Base-by-base conservation (phyloP, 2,797 vertebrate species). In the Acrossocheilus wenchowensis region DNA sequence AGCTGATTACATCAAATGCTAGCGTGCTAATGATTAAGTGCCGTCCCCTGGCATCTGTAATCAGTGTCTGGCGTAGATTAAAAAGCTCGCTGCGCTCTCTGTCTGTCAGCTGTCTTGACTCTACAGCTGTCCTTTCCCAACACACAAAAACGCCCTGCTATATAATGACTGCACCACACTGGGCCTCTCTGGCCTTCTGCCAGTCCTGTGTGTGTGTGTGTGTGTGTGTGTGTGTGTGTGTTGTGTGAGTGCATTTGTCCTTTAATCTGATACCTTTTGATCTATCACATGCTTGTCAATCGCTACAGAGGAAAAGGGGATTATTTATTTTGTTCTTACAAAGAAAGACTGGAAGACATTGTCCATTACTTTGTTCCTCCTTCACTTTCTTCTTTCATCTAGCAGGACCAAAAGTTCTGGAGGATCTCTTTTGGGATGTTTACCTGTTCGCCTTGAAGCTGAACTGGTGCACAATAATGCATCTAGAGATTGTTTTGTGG, bases 51-150 rank as follows among this genome's bases (percentile, higher is more conserved):
- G 93, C 95, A 95, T 95, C 95, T 96, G 94, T 96, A 96, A 96
- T 96, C 94, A 96, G 93, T 54, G 94, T 95, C 95, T 95, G 94
- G 93, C 86, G 87, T 92, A 94, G 94, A 95, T 96, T 94, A 95
- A 95, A 95, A 94, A 95, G 94, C 94, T 91, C 71, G 90, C 89
- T 91, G 87, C 89, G 82, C 90, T 93, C 91, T 93, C 92, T 95
- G 95, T 94, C 94, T 95, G 94, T 96, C 95, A 95, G 95, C 95
- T 95, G 94, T 95, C 94, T 95, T 90, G 92, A 91, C 91, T 93
- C 92, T 93, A 93, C 95, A 95, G 95, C 94, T 96, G 95, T 94
- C 95, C 94, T 93, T 69, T 94, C 93, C 82, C 92, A 92, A 93
- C 91, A 91, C 89, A 90, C 92, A 84, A 84, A 85, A 75, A 64